Base-by-base conservation (phyloP, 2,797 vertebrate species). In the Poeciliopsis presidionis region DNA sequence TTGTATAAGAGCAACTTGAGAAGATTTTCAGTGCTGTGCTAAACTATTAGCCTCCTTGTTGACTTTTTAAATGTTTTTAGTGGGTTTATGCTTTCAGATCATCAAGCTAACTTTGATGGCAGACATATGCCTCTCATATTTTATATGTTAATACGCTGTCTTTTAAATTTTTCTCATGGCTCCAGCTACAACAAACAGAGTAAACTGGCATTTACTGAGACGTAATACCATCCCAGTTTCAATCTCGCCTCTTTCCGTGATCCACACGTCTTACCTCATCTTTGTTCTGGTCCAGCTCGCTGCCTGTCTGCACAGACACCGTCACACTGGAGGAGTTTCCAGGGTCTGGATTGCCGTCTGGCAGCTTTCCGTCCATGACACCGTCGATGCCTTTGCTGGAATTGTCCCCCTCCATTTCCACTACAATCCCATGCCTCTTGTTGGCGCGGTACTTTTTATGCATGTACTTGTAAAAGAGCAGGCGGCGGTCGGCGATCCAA, bases 391-490 rank as follows among this genome's bases (percentile, higher is more conserved):
- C 97, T 91, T 97, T 95, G 49, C 97, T 96, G 0, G 84, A 83
- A 0, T 94, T 91, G 77, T 98, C 97, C 0, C 96, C 97, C 79
- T 99, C 98, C 11, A 98, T 96, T 81, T 97, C 97, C 43, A 98
- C 97, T 74, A 99, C 97, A 73, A 99, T 97, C 78, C 97, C 97
- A 8, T 97, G 97, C n/a, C 97, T 95, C 28, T 97, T 97, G 92
- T 99, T 96, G 0, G 97, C 96, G 2, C 98, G 97, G 92, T 98
- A 99, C 1, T 97, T 94, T 84, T 97, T 98, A 94, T 97, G 96
- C 85, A 98, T 97, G 75, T 97, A 98, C 77, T 99, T 99, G 93
- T 99, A 99, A 94, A 98, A 97, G 71, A 99, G 95, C 2, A 98
- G 91, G 0, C 97, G 93, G 11, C 98, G 97, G 91, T 99, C 98